Conservation (phyloP, 2,113 vertebrate genomes). For the Alectura lathami region DNA sequence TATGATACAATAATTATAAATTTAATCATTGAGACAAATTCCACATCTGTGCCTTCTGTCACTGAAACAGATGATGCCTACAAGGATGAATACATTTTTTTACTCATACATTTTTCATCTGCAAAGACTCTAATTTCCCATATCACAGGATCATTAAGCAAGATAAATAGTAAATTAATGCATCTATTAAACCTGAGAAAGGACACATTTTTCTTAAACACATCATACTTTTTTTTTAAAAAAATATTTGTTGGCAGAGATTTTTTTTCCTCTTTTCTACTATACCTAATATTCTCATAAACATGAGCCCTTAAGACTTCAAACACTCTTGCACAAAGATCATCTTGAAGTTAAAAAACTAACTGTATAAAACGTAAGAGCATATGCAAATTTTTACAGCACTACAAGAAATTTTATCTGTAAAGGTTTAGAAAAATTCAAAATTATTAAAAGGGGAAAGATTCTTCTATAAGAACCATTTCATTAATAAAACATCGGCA, state of each 20-base stretch:
- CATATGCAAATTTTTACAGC: not conserved
- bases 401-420: not conserved
- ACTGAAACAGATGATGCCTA: slow-evolving; percentile 50
- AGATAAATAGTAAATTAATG: slow-evolving; percentile 17
- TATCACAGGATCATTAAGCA: slow-evolving; percentile 34
- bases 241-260: not conserved
- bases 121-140: slow-evolving; percentile 39
- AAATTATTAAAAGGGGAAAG: not conserved
- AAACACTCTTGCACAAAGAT: not conserved
- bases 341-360: not conserved
- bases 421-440: not conserved
- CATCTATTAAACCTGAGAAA: not conserved
- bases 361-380: not conserved
- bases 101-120: slow-evolving; percentile 60
- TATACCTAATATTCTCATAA: not conserved
- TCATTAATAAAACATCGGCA: not conserved
- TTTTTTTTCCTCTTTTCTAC: not conserved
- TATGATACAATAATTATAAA: slow-evolving; percentile 76
- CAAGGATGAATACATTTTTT: slow-evolving; percentile 60
- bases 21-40: slow-evolving; percentile 78
- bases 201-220: not conserved
- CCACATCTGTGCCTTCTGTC: slow-evolving; percentile 73
- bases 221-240: not conserved
- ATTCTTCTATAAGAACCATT: not conserved
- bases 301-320: not conserved